Conservation (phyloP, 2,113 vertebrate genomes). For the Acanthochromis polyacanthus region DNA sequence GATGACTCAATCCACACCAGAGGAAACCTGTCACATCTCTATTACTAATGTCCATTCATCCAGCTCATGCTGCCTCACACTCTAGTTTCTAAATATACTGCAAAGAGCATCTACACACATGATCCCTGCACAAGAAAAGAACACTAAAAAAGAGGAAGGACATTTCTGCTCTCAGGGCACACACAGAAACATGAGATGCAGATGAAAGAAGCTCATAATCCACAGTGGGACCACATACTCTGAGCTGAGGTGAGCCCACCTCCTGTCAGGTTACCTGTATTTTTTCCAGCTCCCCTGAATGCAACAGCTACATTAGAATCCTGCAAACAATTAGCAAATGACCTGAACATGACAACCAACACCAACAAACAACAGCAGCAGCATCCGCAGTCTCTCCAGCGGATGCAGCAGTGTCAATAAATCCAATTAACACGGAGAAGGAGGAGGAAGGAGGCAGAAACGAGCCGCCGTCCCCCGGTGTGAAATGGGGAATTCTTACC, state of each 20-base stretch:
- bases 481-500: slow-evolving; percentile 50
- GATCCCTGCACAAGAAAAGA: neutral
- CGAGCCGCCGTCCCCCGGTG: neutral
- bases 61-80: slow-evolving; percentile 17
- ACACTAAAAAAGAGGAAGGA: slow-evolving; percentile 12
- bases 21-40: slow-evolving; percentile 18
- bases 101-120: slow-evolving; percentile 6
- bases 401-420: slow-evolving; percentile 46
- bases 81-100: slow-evolving; percentile 15
- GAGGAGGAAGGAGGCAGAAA: neutral
- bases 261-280: neutral
- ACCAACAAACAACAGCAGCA: neutral
- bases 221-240: slow-evolving; percentile 22
- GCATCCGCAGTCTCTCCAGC: slow-evolving; percentile 45
- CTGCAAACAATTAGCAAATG: neutral
- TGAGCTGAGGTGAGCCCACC: slow-evolving; percentile 30
- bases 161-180: neutral
- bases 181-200: neutral
- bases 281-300: neutral
- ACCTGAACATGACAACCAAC: neutral
- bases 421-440: slow-evolving; percentile 19
- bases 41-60: slow-evolving; percentile 2
- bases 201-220: neutral
- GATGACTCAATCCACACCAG: neutral
- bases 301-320: neutral